These are phyloP conservation scores for Flexamia atlantica DNA, from an alignment of 2,888 invertebrate species.

Conservation along the genomic window DNA sequence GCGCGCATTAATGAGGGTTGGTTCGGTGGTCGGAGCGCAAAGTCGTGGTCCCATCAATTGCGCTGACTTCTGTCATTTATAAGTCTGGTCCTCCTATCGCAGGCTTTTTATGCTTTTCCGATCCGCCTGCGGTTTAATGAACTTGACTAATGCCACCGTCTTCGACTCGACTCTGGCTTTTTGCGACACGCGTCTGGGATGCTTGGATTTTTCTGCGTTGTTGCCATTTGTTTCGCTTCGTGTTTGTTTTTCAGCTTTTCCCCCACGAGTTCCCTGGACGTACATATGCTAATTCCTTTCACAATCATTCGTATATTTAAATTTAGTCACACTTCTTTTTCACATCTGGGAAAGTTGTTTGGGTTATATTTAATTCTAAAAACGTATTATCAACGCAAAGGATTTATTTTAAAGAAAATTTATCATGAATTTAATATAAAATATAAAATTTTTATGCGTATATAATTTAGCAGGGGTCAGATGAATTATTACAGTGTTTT, in stretches of 20 bases:
- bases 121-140: constrained; percentile 52
- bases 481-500: no score
- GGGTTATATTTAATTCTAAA: no score
- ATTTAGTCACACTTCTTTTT: no score
- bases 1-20: constrained; percentile 38
- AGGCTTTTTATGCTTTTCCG: constrained; percentile 51
- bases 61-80: constrained; percentile 56
- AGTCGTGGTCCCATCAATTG: constrained; percentile 49
- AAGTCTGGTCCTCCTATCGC: constrained; percentile 58
- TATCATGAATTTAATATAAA: no score
- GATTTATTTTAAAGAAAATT: no score
- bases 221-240: constrained; percentile 6
- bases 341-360: no score
- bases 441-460: no score
- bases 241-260: neutral
- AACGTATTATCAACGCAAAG: no score
- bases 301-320: no score
- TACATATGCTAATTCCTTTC: no score
- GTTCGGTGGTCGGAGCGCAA: constrained; percentile 36
- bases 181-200: constrained; percentile 19
- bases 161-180: constrained; percentile 22
- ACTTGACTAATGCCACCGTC: constrained; percentile 46
- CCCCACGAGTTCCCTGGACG: no score
- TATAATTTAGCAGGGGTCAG: no score
- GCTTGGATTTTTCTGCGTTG: constrained; percentile 40